phyloP scores from a whole-genome alignment of 2,888 invertebrate genomes.

The Caenorhabditis virilis region DNA sequence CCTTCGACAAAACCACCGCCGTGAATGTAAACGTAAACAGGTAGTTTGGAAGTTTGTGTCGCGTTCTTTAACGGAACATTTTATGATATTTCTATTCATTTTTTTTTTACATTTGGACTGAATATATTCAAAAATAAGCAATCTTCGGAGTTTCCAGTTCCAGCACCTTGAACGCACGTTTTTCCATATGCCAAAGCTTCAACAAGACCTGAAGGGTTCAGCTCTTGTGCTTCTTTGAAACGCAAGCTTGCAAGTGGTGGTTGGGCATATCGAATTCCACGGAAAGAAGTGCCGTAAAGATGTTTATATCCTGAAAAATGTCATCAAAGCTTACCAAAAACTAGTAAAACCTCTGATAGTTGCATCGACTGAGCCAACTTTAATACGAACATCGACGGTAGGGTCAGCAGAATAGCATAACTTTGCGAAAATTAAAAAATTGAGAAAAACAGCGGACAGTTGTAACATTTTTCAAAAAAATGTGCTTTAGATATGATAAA shows the following conservation, averaged over 20 bases:
- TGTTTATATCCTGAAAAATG: conserved; percentile 34
- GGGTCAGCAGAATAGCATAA: conserved; percentile 15
- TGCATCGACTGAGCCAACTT: conserved; percentile 14
- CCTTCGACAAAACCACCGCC: conserved; percentile 46
- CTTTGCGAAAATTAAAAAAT: background rate
- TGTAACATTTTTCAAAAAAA: too few species aligned
- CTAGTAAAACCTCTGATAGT: conserved; percentile 29
- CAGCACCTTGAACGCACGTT: conserved; percentile 29
- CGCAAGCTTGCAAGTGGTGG: conserved; percentile 29
- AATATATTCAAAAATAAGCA: conserved; percentile 43
- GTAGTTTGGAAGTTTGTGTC: conserved; percentile 26
- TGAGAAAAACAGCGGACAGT: background rate
- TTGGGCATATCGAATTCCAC: conserved; percentile 40
- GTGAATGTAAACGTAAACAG: conserved; percentile 40
- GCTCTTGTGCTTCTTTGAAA: conserved; percentile 28
- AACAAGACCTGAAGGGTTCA: conserved; percentile 26
- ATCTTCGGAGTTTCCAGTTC: conserved; percentile 19
- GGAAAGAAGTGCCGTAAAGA: conserved; percentile 36
- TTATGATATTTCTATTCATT: too few species aligned
- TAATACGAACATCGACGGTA: conserved; percentile 22
- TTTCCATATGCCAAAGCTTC: conserved; percentile 30
- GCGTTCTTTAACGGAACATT: too few species aligned
- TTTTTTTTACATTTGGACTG: conserved; percentile 28
- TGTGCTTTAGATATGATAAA: too few species aligned
- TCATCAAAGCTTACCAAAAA: background rate